These are phyloP conservation scores for Agonopterix subpropinquella DNA, from an alignment of 2,888 invertebrate species.

Conservation along the genomic window DNA sequence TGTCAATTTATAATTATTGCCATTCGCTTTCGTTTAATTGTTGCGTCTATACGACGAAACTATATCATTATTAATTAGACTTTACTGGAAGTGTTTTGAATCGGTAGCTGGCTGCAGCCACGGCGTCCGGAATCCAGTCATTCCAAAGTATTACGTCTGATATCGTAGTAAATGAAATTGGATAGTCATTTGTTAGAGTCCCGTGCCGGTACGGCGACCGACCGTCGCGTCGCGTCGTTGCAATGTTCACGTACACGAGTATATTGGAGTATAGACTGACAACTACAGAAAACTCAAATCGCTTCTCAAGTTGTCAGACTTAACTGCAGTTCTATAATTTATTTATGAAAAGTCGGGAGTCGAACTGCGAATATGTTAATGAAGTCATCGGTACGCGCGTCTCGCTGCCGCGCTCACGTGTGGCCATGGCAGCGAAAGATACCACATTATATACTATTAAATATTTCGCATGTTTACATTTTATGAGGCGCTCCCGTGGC, in stretches of 20 bases:
- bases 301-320: too few relatives aligned
- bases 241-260: too few relatives aligned
- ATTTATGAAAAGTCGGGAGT: slow-evolving; percentile 24
- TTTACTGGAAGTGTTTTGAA: slow-evolving; percentile 10
- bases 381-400: slow-evolving; percentile 9
- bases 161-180: slow-evolving; percentile 2
- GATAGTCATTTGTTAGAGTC: slow-evolving; percentile 14
- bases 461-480: not conserved
- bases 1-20: slow-evolving; percentile 56
- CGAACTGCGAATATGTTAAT: slow-evolving; percentile 42
- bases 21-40: slow-evolving; percentile 27
- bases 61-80: slow-evolving; percentile 31
- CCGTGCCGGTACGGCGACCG: slow-evolving; percentile 15
- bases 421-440: slow-evolving; percentile 2
- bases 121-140: slow-evolving; percentile 11
- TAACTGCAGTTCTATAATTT: too few relatives aligned
- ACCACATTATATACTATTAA: not conserved
- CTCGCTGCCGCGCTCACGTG: slow-evolving; percentile 5
- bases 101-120: slow-evolving; percentile 3
- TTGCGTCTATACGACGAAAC: slow-evolving; percentile 17
- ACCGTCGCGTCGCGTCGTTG: slow-evolving; percentile 1
- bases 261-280: too few relatives aligned
- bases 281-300: too few relatives aligned
- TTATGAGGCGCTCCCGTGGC: slow-evolving; percentile 10
- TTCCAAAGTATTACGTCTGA: slow-evolving; percentile 18